Percentiles rank a stretch among this genome's conserved stretches.
Evolutionary conservation across 2,888 invertebrate species (phyloP).

Genomic region (Troglohyphantes excavatus): DNA sequence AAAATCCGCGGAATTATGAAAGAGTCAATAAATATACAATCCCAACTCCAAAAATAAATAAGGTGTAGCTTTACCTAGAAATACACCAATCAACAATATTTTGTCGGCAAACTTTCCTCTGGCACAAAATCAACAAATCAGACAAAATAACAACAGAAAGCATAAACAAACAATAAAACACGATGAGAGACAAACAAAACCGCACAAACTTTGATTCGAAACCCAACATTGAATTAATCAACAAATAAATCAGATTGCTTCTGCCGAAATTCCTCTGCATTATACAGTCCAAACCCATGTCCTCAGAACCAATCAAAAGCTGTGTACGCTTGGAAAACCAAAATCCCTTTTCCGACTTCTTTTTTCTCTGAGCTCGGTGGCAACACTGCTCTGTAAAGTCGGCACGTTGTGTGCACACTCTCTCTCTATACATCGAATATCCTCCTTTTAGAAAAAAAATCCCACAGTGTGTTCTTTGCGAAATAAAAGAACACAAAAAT

Average conservation of each 20-base stretch:
- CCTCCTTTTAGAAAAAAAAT: background rate
- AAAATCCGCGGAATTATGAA: too few relatives aligned
- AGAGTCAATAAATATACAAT: too few relatives aligned
- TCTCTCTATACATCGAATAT: background rate
- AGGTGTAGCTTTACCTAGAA: too few relatives aligned
- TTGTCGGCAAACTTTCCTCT: too few relatives aligned
- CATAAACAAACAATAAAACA: too few relatives aligned
- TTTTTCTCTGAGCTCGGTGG: background rate
- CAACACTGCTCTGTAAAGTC: slow-evolving; percentile 47
- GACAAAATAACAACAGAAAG: too few relatives aligned
- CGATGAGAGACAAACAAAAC: too few relatives aligned
- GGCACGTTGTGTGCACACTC: slow-evolving; percentile 64
- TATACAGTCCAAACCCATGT: slow-evolving; percentile 12
- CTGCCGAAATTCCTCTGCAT: background rate
- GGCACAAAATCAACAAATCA: too few relatives aligned
- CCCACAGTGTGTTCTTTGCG: background rate
- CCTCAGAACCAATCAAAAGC: slow-evolving; percentile 21
- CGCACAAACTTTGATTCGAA: background rate
- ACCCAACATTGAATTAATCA: slow-evolving; percentile 40
- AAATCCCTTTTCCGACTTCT: background rate
- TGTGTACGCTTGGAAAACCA: background rate
- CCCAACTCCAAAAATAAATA: too few relatives aligned
- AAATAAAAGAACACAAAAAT: background rate
- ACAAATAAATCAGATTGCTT: slow-evolving; percentile 27
- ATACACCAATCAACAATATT: too few relatives aligned